Conservation (phyloP, 2,797 vertebrate genomes). For the Urocyon cinereoargenteus region DNA sequence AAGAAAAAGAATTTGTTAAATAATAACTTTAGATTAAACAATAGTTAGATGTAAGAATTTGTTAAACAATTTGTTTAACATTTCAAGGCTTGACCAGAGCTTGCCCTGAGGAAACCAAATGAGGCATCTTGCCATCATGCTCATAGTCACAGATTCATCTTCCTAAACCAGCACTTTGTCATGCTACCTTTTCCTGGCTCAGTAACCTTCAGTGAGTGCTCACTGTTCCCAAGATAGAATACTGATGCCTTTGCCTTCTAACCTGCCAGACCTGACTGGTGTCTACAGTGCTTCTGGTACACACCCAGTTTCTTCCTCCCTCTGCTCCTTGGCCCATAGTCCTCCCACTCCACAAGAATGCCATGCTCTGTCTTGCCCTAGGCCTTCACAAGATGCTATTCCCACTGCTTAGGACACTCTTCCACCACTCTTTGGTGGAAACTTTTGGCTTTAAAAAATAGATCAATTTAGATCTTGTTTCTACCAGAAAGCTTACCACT, state of each 20-base stretch:
- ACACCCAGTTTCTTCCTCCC: background rate
- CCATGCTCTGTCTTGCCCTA: background rate
- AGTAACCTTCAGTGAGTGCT: background rate
- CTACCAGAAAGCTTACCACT: constrained; percentile 34
- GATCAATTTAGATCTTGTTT: constrained; percentile 37
- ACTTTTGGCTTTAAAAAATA: background rate
- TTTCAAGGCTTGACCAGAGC: background rate
- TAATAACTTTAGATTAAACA: too few relatives aligned
- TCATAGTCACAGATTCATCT: background rate
- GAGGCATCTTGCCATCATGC: background rate
- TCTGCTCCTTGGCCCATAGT: background rate
- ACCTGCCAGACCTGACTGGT: background rate
- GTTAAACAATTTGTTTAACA: background rate
- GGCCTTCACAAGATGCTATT: background rate
- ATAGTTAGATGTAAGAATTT: constrained; percentile 35
- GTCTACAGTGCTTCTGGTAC: background rate
- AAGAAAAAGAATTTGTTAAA: too few relatives aligned
- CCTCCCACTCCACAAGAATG: background rate
- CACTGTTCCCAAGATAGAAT: background rate
- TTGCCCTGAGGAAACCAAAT: constrained; percentile 2
- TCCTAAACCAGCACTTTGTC: background rate
- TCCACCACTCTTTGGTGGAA: background rate
- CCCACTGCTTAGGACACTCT: background rate
- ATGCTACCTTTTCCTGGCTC: background rate
- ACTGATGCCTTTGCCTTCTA: background rate